These are phyloP conservation scores for Peromyscus californicus DNA, from an alignment of 2,113 vertebrate species.

Conservation along the genomic window DNA sequence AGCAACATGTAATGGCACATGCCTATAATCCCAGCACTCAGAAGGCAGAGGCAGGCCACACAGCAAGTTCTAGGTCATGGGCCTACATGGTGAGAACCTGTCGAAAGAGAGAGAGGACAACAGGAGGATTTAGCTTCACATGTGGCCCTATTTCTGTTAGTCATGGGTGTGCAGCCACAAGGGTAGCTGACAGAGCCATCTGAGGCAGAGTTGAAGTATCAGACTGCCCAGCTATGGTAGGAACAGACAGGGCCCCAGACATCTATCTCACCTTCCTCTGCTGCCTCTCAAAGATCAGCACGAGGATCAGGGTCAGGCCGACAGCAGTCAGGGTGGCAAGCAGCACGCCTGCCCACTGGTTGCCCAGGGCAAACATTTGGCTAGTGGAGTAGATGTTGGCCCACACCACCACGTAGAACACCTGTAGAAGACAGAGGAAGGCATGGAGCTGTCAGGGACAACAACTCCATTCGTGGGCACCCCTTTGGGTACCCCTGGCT, in stretches of 20 bases:
- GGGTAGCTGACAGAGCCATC: neutral
- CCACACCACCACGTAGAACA: slow-evolving; percentile 89
- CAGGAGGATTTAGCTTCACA: neutral
- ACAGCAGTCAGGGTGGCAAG: slow-evolving; percentile 85
- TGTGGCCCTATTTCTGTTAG: neutral
- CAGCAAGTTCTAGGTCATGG: neutral
- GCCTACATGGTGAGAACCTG: neutral
- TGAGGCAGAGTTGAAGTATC: neutral
- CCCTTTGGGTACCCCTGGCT: rapidly evolving
- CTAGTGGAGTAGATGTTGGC: slow-evolving; percentile 89
- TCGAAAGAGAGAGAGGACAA: neutral
- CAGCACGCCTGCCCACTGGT: slow-evolving; percentile 83
- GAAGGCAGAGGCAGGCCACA: neutral
- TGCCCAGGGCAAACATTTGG: slow-evolving; percentile 83
- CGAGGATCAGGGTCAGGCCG: slow-evolving; percentile 77
- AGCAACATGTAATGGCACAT: neutral
- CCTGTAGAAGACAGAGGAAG: slow-evolving; percentile 73
- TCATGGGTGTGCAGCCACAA: neutral
- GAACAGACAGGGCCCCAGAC: rapidly evolving
- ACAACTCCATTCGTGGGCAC: neutral
- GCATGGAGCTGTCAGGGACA: neutral
- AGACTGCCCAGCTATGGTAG: no score
- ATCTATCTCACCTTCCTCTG: slow-evolving; percentile 87
- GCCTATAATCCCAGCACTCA: neutral
- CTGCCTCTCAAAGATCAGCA: slow-evolving; percentile 81